Evolutionary conservation across 2,797 vertebrate genomes (phyloP), one percentile per base, ranked within the genome.

Genomic region (Sebastes umbrosus): DNA sequence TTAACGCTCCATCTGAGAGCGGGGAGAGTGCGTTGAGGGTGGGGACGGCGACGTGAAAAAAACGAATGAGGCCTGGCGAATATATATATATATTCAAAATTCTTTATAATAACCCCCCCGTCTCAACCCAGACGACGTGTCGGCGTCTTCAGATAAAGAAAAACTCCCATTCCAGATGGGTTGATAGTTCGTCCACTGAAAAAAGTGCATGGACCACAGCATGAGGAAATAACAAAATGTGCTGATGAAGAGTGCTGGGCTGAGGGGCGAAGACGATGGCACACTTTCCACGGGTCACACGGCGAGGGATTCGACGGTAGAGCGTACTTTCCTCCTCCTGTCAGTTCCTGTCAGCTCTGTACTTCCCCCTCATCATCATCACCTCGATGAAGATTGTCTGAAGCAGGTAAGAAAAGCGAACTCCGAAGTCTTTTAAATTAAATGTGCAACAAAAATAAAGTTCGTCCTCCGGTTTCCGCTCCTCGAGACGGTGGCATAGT

Each of bases 381-480:
- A 36, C 62, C 62, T 10, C 12, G 4, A 81, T 24, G 11, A 84
- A 62, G 12, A 96, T 95, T 95, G 95, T 96, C 94, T 90, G 87
- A 93, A 94, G 89, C 93, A 84, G 79, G 88, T 91, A 78, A 88
- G 85, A 79, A 88, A 90, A 91, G 87, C 27, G 68, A 69, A 83
- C 79, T 86, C 78, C 69, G 14, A 50, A 79, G 68, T 83, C 78
- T 87, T 73, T 84, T 94, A 88, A 92, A 93, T 90, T 82, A 91
- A 91, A 94, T 93, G 93, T 95, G 95, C 95, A 95, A 94, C 85
- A 85, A 80, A 90, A 84, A n/a, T 72, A 59, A 85, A 81, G 69
- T 80, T 75, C n/a, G 27, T 85, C 69, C 69, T 80, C 83, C 9
- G 66, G 73, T 77, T 71, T 39, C 4, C 25, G 58, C 63, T 84